These are phyloP conservation scores for Sycophila sp. DNA, from an alignment of 1,140 invertebrate species.

Conservation along the genomic window DNA sequence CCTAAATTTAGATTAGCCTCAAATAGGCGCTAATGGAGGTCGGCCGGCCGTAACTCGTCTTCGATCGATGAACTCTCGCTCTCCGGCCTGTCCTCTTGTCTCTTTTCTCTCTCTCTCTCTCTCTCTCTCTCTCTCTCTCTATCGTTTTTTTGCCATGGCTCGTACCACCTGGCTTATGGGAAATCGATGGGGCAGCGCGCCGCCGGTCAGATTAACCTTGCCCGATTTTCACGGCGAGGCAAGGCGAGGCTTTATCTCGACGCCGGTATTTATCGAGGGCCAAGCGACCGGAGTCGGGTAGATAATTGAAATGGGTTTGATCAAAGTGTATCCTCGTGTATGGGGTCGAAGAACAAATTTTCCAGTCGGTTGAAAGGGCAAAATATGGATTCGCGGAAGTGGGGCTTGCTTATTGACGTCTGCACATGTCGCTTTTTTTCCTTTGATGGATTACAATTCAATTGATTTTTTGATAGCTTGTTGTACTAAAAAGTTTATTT, in stretches of 20 bases:
- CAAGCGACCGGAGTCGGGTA: too few relatives aligned
- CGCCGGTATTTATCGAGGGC: too few relatives aligned
- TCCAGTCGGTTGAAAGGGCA: too few relatives aligned
- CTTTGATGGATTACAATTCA: neutral
- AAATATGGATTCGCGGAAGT: too few relatives aligned
- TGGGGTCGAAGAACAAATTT: too few relatives aligned
- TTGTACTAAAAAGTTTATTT: too few relatives aligned
- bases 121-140: neutral
- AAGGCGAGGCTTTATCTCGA: too few relatives aligned
- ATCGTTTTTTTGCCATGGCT: neutral
- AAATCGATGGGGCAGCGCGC: neutral
- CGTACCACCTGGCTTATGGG: neutral
- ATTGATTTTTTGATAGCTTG: neutral
- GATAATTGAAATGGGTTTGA: too few relatives aligned
- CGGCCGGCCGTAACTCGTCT: neutral
- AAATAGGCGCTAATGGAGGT: slow-evolving; percentile 6
- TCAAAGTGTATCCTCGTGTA: too few relatives aligned
- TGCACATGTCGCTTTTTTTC: slow-evolving; percentile 1
- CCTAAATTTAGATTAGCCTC: slow-evolving; percentile 24
- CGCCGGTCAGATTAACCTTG: neutral
- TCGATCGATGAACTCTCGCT: slow-evolving; percentile 28
- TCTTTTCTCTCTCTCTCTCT: neutral
- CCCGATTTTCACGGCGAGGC: neutral
- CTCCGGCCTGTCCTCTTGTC: neutral
- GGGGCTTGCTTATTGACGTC: too few relatives aligned